A percentile compares a stretch with the other conserved stretches of the same genome.
These are phyloP conservation scores for Clupea harengus DNA, from an alignment of 2,113 vertebrate species.

Conservation along the genomic window DNA sequence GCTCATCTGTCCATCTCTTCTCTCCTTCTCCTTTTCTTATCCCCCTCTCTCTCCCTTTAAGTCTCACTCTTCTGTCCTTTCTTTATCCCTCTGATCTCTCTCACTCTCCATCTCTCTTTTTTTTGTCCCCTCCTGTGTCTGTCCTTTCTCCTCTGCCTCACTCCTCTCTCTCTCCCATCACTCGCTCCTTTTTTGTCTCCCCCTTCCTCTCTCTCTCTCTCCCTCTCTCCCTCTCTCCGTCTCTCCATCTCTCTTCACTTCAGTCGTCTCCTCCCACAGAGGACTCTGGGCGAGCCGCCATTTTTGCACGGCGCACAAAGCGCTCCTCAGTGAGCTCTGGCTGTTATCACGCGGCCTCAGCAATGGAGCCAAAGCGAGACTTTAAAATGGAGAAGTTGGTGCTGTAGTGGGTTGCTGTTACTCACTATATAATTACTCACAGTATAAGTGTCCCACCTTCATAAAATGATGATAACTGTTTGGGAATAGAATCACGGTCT, in stretches of 20 bases:
- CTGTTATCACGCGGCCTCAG: not conserved
- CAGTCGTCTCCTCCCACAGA: not conserved
- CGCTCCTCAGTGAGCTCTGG: not conserved
- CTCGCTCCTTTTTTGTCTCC: not conserved
- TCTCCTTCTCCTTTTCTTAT: not conserved
- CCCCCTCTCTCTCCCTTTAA: not conserved
- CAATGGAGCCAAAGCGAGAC: not conserved
- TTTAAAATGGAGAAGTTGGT: not conserved
- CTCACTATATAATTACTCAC: too few relatives aligned
- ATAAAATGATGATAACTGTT: not conserved
- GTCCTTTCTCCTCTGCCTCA: not conserved
- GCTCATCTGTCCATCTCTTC: not conserved
- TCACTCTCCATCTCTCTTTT: not conserved
- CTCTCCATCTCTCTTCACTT: not conserved
- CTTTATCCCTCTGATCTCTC: not conserved
- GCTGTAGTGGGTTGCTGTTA: not conserved
- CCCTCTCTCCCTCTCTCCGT: not conserved
- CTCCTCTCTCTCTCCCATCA: not conserved
- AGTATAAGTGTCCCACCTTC: not conserved
- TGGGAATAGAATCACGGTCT: not conserved
- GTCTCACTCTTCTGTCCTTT: not conserved
- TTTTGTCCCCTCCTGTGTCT: not conserved
- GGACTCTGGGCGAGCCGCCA: not conserved
- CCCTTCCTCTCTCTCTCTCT: not conserved
- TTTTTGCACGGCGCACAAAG: not conserved